phyloP scores from a whole-genome alignment of 2,113 vertebrate species.

The Halichoeres trimaculatus region DNA sequence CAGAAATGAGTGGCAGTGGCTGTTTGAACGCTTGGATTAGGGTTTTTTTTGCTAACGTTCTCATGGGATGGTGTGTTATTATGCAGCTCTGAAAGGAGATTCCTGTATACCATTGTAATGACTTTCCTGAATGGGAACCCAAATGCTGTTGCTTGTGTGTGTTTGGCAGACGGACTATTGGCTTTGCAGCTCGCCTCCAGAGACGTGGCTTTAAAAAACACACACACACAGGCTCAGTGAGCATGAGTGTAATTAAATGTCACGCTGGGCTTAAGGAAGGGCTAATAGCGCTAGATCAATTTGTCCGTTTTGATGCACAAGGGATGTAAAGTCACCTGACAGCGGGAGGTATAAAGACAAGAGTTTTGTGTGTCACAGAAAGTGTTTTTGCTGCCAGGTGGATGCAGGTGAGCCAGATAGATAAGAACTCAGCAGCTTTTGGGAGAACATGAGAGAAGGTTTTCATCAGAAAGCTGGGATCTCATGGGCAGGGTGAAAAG shows the following conservation, averaged over 20 bases:
- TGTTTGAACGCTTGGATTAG: neutral
- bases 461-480: conserved; percentile 11
- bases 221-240: conserved; percentile 32
- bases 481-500: neutral
- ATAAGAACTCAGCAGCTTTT: conserved; percentile 22
- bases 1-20: neutral
- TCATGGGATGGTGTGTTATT: neutral
- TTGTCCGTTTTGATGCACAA: conserved; percentile 35
- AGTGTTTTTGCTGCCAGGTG: conserved; percentile 21
- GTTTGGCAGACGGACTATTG: conserved; percentile 26
- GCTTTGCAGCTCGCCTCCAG: conserved; percentile 14
- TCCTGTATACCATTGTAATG: neutral
- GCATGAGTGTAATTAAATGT: conserved; percentile 63
- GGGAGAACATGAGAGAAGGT: conserved; percentile 7
- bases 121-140: neutral
- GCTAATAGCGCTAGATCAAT: conserved; percentile 52
- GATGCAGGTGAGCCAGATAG: conserved; percentile 10
- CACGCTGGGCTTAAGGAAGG: conserved; percentile 51
- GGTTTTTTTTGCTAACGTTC: neutral
- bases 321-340: conserved; percentile 45
- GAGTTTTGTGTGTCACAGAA: conserved; percentile 4
- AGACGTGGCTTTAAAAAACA: conserved; percentile 11
- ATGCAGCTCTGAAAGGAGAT: neutral
- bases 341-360: conserved; percentile 2
- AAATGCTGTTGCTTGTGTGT: neutral